Conservation (phyloP, 2,888 invertebrate species). For the Lepidocyrtoides sp. region DNA sequence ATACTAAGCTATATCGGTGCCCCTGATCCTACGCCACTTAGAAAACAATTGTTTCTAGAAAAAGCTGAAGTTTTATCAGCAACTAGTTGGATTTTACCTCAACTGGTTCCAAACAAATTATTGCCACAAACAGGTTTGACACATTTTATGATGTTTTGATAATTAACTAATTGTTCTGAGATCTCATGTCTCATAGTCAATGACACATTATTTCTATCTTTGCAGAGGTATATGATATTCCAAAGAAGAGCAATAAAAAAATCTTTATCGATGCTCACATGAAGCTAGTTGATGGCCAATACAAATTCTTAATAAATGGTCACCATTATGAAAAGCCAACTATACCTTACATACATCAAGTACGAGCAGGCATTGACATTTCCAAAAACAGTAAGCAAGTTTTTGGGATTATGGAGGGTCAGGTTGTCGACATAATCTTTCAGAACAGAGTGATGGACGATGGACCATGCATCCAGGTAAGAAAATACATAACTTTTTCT, state of each 20-base stretch:
- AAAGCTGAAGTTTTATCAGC: slow-evolving; percentile 49
- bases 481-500: too few species aligned
- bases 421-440: slow-evolving; percentile 80
- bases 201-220: background rate
- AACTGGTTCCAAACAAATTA: slow-evolving; percentile 72
- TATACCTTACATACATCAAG: slow-evolving; percentile 71
- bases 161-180: background rate
- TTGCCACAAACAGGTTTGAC: slow-evolving; percentile 46
- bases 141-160: background rate
- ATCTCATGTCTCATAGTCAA: background rate
- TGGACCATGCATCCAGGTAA: slow-evolving; percentile 77
- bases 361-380: slow-evolving; percentile 70
- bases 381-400: slow-evolving; percentile 63
- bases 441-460: slow-evolving; percentile 80
- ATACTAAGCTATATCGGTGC: slow-evolving; percentile 80
- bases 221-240: slow-evolving; percentile 74
- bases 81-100: slow-evolving; percentile 71
- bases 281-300: slow-evolving; percentile 43
- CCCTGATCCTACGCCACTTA: slow-evolving; percentile 59
- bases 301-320: slow-evolving; percentile 79
- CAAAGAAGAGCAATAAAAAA: slow-evolving; percentile 62
- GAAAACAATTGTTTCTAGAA: slow-evolving; percentile 50
- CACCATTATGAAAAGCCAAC: slow-evolving; percentile 53
- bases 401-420: slow-evolving; percentile 67
- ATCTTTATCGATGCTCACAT: slow-evolving; percentile 71